Evolutionary conservation across 2,113 vertebrate species (phyloP).

Genomic region (Tautogolabrus adspersus): DNA sequence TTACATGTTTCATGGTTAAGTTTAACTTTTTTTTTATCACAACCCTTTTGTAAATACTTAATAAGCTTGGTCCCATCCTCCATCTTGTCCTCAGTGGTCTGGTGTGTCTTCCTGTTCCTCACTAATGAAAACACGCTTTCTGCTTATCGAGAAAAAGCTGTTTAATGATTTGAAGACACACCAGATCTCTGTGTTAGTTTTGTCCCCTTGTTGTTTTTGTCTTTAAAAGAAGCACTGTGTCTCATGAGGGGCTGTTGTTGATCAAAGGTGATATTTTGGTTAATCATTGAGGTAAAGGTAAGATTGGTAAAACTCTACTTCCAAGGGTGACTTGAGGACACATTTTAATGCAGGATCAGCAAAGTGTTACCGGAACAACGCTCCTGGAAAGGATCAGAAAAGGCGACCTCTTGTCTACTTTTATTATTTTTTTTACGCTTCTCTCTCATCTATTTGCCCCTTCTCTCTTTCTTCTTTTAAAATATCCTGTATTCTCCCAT

Average conservation of each 20-base stretch:
- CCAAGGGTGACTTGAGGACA: constrained; percentile 15
- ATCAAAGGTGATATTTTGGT: constrained; percentile 54
- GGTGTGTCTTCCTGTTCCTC: constrained; percentile 45
- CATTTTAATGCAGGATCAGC: constrained; percentile 18
- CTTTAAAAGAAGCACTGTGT: constrained; percentile 75
- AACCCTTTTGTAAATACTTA: constrained; percentile 52
- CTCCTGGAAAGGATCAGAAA: constrained; percentile 18
- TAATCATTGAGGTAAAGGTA: constrained; percentile 54
- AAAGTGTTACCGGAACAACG: neutral
- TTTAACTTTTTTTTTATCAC: constrained; percentile 63
- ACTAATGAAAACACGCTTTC: neutral
- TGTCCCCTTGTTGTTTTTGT: constrained; percentile 33
- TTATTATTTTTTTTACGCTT: neutral
- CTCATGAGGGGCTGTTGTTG: constrained; percentile 59
- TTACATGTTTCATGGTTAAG: constrained; percentile 15
- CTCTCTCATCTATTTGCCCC: neutral
- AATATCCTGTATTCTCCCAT: neutral
- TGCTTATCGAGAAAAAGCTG: neutral
- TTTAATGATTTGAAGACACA: constrained; percentile 41
- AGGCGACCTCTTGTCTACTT: neutral
- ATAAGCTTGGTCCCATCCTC: constrained; percentile 30
- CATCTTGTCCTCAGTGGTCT: constrained; percentile 38
- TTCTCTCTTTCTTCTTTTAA: neutral
- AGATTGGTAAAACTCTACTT: constrained; percentile 22
- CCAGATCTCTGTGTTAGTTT: constrained; percentile 36